These are phyloP conservation scores for Copidosoma floridanum DNA, from an alignment of 1,140 invertebrate species.

Conservation along the genomic window DNA sequence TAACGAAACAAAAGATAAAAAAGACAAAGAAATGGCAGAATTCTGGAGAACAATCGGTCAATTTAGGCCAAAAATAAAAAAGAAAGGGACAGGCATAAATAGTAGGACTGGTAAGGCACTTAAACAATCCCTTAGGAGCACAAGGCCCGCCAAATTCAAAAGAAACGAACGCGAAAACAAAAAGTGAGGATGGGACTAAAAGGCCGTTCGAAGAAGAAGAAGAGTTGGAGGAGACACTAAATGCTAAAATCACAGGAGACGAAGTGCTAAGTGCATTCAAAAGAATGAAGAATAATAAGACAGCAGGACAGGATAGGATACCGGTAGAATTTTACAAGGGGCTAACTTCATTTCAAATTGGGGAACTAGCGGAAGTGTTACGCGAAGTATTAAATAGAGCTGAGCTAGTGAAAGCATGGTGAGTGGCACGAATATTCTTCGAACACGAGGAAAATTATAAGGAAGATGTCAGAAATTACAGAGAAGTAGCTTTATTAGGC, in stretches of 20 bases:
- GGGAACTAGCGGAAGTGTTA: not conserved
- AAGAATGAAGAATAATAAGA: no score
- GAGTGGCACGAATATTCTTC: not conserved
- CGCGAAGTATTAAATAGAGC: not conserved
- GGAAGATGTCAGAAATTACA: not conserved
- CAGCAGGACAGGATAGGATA: not conserved
- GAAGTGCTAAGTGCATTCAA: no score
- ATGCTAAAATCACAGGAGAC: no score
- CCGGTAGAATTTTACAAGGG: not conserved
- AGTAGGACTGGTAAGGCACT: not conserved
- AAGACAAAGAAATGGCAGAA: not conserved
- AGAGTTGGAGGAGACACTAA: no score
- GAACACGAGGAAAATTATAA: constrained; percentile 1
- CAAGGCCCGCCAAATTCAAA: not conserved
- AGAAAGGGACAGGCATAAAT: not conserved
- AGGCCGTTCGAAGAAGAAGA: no score
- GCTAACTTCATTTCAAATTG: not conserved
- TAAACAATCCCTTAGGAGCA: not conserved
- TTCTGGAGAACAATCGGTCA: not conserved
- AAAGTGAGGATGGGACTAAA: no score
- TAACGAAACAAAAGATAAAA: not conserved
- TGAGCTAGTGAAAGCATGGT: not conserved
- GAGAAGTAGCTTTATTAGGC: not conserved
- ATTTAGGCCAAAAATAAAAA: not conserved
- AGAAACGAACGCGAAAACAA: not conserved